Base-by-base conservation (phyloP, 1,140 invertebrate species). In the Streblospio benedicti region DNA sequence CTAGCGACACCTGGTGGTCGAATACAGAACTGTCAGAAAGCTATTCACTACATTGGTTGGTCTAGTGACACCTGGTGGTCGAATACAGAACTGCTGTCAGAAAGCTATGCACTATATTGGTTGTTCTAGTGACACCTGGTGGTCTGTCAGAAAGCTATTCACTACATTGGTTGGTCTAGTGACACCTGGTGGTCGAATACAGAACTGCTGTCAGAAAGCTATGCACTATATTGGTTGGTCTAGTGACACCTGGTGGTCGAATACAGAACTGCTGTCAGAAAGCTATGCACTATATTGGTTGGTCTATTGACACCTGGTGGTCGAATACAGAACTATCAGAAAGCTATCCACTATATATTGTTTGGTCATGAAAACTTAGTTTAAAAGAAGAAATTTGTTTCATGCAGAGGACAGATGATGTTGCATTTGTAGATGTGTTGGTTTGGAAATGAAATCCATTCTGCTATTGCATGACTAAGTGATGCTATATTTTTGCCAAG, bases 71-170 rank as follows among this genome's bases (percentile, higher is more conserved):
- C 35, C 61, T 63, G 41, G 27, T 23, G 2, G 4, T n/a, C n/a
- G 45, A 47, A 12, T n/a, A 32, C 47, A 28, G 6, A 57, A 33
- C 9, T 41, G 12, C 12, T 57, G 25, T 30, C 38, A 25, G 14
- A 3, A 6, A 52, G 12, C 18, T 41, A 18, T 12, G 12, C 38
- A 41, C 18, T 41, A 12, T 41, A 41, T 12, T 18, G 38, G 12
- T 41, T 12, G 38, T 81, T 82, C 51, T 12, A 59, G 57, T 33
- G 33, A 20, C 12, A 53, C 35, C 61, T 63, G 41, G 27, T 23
- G 2, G 4, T n/a, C 38, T 12, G 12, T 18, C 38, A 12, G 12
- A 12, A 41, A 41, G 12, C 18, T 12, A 41, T 41, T 41, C 12
- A 41, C 18, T 12, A 41, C 18, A 18, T 41, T 41, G n/a, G n/a